Conservation (phyloP, 1,140 invertebrate species). For the Linepithema humile region DNA sequence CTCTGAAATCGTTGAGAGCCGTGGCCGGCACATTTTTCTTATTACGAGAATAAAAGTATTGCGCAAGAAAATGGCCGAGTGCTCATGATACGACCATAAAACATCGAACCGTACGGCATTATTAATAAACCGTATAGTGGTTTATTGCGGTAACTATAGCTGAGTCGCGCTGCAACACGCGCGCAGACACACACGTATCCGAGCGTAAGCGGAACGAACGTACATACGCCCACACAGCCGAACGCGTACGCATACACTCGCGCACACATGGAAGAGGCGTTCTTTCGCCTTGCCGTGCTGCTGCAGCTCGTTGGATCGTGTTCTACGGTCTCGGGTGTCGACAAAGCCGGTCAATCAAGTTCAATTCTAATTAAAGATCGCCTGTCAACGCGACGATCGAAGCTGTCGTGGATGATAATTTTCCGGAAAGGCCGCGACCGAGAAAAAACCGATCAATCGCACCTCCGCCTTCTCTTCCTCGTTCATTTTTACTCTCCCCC, state of each 20-base stretch:
- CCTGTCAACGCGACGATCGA: slow-evolving; percentile 63
- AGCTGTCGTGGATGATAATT: slow-evolving; percentile 61
- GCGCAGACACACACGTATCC: neutral
- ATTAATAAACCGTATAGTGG: slow-evolving; percentile 80
- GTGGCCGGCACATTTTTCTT: slow-evolving; percentile 50
- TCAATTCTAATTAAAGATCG: slow-evolving; percentile 69
- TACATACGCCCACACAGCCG: neutral
- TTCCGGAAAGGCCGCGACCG: slow-evolving; percentile 44
- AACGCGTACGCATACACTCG: slow-evolving; percentile 20
- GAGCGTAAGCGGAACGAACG: neutral
- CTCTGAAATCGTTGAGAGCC: slow-evolving; percentile 39
- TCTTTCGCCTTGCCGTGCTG: slow-evolving; percentile 56
- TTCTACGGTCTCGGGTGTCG: slow-evolving; percentile 69
- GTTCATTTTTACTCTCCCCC: neutral
- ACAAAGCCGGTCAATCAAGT: slow-evolving; percentile 71
- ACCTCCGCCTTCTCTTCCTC: neutral
- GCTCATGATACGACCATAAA: slow-evolving; percentile 78
- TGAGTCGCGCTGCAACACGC: slow-evolving; percentile 37
- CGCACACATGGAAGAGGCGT: slow-evolving; percentile 46
- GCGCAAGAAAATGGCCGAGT: slow-evolving; percentile 78
- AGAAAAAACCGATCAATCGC: neutral
- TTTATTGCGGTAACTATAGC: slow-evolving; percentile 76
- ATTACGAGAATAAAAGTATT: slow-evolving; percentile 80
- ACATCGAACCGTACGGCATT: slow-evolving; percentile 78
- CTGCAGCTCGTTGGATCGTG: slow-evolving; percentile 66